A percentile compares a stretch with the other conserved stretches of the same genome.
Conservation (phyloP, 2,113 vertebrate genomes). For the Chaetops frenatus region DNA sequence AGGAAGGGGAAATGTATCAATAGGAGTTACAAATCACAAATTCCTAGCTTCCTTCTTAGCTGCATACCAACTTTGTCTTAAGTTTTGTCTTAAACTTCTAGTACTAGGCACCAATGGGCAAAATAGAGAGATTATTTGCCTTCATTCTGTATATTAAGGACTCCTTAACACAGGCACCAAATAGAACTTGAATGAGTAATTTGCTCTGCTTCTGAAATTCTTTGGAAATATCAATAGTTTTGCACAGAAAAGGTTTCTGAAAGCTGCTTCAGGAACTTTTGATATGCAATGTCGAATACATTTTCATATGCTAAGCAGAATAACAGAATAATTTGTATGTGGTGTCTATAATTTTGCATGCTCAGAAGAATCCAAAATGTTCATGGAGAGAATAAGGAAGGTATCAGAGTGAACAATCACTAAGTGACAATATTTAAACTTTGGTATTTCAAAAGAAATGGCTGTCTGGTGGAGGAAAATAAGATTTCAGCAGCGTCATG, state of each 20-base stretch:
- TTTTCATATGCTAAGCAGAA: not conserved
- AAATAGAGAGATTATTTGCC: not conserved
- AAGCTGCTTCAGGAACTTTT: not conserved
- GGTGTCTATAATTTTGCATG: not conserved
- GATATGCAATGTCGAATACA: not conserved
- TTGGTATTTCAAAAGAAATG: not conserved
- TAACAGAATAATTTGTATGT: not conserved
- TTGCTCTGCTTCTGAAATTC: slow-evolving; percentile 2
- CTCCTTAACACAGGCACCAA: not conserved
- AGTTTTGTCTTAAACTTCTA: slow-evolving; percentile 26
- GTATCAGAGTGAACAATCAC: not conserved
- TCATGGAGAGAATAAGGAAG: not conserved
- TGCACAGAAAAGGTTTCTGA: not conserved
- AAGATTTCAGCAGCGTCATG: not conserved
- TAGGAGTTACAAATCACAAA: slow-evolving; percentile 44
- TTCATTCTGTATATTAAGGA: slow-evolving; percentile 8
- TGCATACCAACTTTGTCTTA: slow-evolving; percentile 35
- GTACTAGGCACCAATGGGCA: slow-evolving; percentile 21
- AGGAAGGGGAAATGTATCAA: slow-evolving; percentile 58
- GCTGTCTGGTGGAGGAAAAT: not conserved
- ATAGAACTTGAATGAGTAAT: not conserved
- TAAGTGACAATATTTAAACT: not conserved
- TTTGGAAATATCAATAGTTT: slow-evolving; percentile 5
- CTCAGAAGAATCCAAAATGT: not conserved
- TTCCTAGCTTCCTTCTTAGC: slow-evolving; percentile 53